A percentile compares a stretch with the other conserved stretches of the same genome.
Evolutionary conservation across 1,140 invertebrate species (phyloP).

Genomic region (Lethrus apterus): DNA sequence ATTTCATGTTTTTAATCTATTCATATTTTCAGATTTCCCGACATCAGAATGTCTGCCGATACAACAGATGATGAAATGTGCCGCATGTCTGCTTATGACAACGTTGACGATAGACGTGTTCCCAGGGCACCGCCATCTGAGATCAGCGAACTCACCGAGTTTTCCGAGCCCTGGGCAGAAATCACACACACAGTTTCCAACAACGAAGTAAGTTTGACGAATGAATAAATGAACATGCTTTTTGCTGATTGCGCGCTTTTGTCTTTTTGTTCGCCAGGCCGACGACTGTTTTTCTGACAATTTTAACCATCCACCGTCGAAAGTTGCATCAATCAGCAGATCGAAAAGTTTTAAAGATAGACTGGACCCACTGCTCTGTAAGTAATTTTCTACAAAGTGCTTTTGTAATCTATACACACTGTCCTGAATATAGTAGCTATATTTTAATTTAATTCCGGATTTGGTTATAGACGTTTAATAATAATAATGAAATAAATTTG

Average conservation of each 20-base stretch:
- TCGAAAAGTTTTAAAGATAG: slow-evolving; percentile 67
- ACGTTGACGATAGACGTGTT: slow-evolving; percentile 50
- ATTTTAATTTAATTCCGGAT: too few species aligned
- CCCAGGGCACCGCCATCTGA: slow-evolving; percentile 35
- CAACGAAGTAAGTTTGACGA: slow-evolving; percentile 27
- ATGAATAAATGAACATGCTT: background rate
- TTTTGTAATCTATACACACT: too few species aligned
- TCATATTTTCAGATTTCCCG: slow-evolving; percentile 31
- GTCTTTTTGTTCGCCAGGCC: slow-evolving; percentile 20
- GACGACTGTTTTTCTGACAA: slow-evolving; percentile 35
- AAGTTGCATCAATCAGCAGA: slow-evolving; percentile 44
- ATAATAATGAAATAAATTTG: too few species aligned
- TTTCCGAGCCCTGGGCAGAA: slow-evolving; percentile 39
- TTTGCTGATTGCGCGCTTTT: background rate
- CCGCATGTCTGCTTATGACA: slow-evolving; percentile 68
- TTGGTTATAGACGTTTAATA: too few species aligned
- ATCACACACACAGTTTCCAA: slow-evolving; percentile 28
- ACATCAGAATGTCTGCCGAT: slow-evolving; percentile 33
- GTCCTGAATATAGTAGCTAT: too few species aligned
- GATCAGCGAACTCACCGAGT: slow-evolving; percentile 37
- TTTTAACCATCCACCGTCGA: slow-evolving; percentile 25
- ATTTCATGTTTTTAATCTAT: background rate
- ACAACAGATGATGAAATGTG: slow-evolving; percentile 26
- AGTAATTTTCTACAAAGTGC: slow-evolving; percentile 40
- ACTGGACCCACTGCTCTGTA: slow-evolving; percentile 62